Base-by-base conservation (phyloP, 2,888 invertebrate species). In the Chorisops tibialis region DNA sequence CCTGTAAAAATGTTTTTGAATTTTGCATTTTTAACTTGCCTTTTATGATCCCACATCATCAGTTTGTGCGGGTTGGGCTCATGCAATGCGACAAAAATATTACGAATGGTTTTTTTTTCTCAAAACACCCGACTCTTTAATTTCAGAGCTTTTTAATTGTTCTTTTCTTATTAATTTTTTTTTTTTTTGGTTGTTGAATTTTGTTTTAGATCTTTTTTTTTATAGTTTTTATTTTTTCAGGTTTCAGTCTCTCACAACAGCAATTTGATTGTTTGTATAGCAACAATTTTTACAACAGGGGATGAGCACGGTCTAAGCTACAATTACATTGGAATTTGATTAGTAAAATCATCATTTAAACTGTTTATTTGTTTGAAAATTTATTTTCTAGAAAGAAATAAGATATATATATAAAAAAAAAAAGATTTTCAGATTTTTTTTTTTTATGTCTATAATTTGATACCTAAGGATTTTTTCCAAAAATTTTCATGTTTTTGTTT, bases 291-390 rank as follows among this genome's bases (percentile, higher is more conserved):
- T 41, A 62, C 62, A 61, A 61, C 59, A 56, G 59, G 59, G 59
- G 62, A 50, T 58, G 60, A 59, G 51, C 59, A 47, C 65, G 63
- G 63, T 65, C 66, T 66, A 66, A 63, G 63, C 65, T 66, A 65
- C 66, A 65, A 66, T 62, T 51, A 64, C 61, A 64, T 51, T 63
- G 64, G 64, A 66, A 66, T 48, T 61, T 60, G 52, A 66, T 66
- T 61, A 66, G 62, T 66, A 59, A 60, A 21, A 9, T 59, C 45
- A 11, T 30, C 21, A 14, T 22, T 43, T 39, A 45, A 24, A 45
- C 43, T 51, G n/a, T 16, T 21, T 52, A 39, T 22, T 45, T 35
- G 45, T 45, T n/a, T 58, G 48, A 4, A 18, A n/a, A n/a, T n/a
- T 47, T 18, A 18, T 47, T 47, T 47, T 18, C 19, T 47, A 12